These are phyloP conservation scores for Larimichthys polyactis DNA, from an alignment of 2,113 vertebrate species.

Conservation along the genomic window DNA sequence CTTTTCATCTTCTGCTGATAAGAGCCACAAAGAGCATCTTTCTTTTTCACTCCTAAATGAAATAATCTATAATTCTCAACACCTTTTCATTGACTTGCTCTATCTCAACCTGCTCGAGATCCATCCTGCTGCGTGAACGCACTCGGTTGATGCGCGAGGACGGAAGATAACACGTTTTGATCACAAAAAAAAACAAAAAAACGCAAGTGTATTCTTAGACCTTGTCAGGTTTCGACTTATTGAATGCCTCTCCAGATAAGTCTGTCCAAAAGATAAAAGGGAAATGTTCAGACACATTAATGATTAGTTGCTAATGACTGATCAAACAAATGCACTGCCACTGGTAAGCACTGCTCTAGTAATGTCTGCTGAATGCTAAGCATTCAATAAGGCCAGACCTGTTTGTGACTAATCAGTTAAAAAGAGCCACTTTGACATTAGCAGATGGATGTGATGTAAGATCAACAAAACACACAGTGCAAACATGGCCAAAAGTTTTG, in stretches of 20 bases:
- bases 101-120: constrained; percentile 29
- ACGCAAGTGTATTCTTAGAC: constrained; percentile 29
- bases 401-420: background rate
- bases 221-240: constrained; percentile 33
- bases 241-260: constrained; percentile 49
- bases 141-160: background rate
- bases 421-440: background rate
- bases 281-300: constrained; percentile 66
- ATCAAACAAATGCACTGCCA: constrained; percentile 63
- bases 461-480: constrained; percentile 20
- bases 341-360: constrained; percentile 58
- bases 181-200: constrained; percentile 7
- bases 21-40: constrained; percentile 18
- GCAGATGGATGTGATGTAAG: background rate
- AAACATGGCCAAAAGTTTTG: constrained; percentile 41
- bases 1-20: constrained; percentile 37
- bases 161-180: constrained; percentile 52
- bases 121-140: background rate
- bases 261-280: constrained; percentile 58
- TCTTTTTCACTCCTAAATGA: constrained; percentile 9
- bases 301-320: constrained; percentile 68
- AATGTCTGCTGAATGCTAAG: constrained; percentile 50
- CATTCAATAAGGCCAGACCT: constrained; percentile 54
- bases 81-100: constrained; percentile 46
- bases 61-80: constrained; percentile 45